Evolutionary conservation across 2,797 vertebrate genomes (phyloP), one percentile per base, ranked within the genome.

Genomic region (Pempheris klunzingeri): DNA sequence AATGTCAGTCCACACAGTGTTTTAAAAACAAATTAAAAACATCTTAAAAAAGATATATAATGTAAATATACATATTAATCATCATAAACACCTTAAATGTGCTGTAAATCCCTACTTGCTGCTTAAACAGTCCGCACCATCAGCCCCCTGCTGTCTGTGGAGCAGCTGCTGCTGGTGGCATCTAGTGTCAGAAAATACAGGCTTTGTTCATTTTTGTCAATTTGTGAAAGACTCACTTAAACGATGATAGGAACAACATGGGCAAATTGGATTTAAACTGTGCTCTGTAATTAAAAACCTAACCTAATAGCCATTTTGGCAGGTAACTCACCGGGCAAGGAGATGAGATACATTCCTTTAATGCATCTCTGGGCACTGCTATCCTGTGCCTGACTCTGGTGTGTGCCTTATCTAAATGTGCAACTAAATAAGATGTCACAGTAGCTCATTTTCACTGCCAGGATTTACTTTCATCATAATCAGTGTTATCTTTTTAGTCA

Each of bases 201-300:
- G 32, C 69, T 71, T 79, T 82, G 50, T 57, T 74, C 43, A 28
- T 38, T 70, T 67, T 26, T 63, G 11, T 78, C n/a, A 34, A 10
- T 73, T 68, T 62, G 36, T 61, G 30, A 69, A 55, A 43, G 36
- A 60, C 32, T 52, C 7, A 2, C 43, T 58, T 13, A 74, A n/a
- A 24, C 1, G 20, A 71, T 54, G 49, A 75, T 39, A 44, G 53
- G 47, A 78, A 57, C 50, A 78, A 53, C 41, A 55, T 1, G 10
- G 12, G 59, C 14, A 76, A 76, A 74, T 62, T 78, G 36, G 50
- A 79, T 75, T 71, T 60, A 41, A 74, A 46, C n/a, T 71, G 63
- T 71, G 57, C 68, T 74, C 62, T 61, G 53, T 75, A 80, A 80
- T 81, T 80, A 69, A 83, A 74, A 74, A 61, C 7, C 34, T 34